phyloP scores from a whole-genome alignment of 2,113 vertebrate species.

The Ochotona curzoniae region DNA sequence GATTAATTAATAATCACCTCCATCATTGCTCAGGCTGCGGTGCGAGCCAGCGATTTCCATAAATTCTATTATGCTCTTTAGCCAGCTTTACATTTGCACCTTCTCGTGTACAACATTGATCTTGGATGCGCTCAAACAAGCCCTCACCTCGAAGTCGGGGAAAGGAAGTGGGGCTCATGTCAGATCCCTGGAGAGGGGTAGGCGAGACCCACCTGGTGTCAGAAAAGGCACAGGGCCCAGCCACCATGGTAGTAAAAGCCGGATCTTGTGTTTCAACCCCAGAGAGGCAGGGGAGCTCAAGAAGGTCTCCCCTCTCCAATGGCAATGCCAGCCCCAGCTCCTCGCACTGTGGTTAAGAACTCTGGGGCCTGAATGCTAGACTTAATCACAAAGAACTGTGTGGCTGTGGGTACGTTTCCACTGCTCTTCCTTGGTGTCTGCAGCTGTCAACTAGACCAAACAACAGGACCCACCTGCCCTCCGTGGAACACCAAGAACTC shows the following conservation, averaged over 20 bases:
- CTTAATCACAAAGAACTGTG: not conserved
- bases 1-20: constrained; percentile 94
- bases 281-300: not conserved
- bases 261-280: not conserved
- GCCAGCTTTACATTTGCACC: constrained; percentile 80
- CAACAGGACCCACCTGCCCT: not conserved
- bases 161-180: constrained; percentile 9
- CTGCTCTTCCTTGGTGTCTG: constrained; percentile 19
- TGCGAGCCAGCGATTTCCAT: constrained; percentile 85
- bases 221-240: not conserved
- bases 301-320: no score
- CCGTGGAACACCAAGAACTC: not conserved
- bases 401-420: not conserved
- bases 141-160: constrained; percentile 46
- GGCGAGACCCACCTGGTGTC: rapidly evolving
- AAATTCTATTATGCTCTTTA: constrained; percentile 87
- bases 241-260: not conserved
- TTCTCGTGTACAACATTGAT: constrained; percentile 83
- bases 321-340: no score
- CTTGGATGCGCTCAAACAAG: constrained; percentile 74
- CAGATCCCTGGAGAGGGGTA: not conserved
- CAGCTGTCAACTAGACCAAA: not conserved
- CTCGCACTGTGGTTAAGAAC: rapidly evolving
- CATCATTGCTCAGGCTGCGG: constrained; percentile 79
- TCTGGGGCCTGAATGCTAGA: not conserved